Evolutionary conservation across 1,140 invertebrate genomes (phyloP), one percentile per base, ranked within the genome.

Genomic region (Ruditapes philippinarum): DNA sequence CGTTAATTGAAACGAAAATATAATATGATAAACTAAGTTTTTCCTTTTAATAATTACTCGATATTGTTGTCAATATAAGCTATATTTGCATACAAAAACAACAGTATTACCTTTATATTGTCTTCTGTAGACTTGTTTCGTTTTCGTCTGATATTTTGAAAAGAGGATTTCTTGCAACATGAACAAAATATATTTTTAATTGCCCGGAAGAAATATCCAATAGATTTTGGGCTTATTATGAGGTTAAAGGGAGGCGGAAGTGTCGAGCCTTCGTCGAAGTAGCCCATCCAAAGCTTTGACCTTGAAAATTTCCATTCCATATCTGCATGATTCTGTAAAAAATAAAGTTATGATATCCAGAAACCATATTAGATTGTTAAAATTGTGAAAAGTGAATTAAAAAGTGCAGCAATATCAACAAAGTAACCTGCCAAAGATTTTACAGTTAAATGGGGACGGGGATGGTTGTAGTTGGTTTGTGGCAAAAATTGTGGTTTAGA

Each of bases 231-330:
- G 82, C 96, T 97, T 89, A 97, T 95, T 84, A 97, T 95, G 14
- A 97, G 94, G 92, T 97, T 97, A 92, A 97, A 97, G 0, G 97
- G 97, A 9, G 96, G 94, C 0, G 97, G 96, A 7, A 97, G 93
- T 38, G 96, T 97, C 7, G 96, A 97, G 0, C 97, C 96, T 91
- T 97, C 96, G 84, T 97, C 96, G 90, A 97, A 97, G 89, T 97
- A 97, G 33, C 96, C 96, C 96, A 97, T 97, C 97, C 97, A 97
- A 7, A 97, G 93, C 88, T 97, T 97, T 17, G 96, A 96, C 12
- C 96, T 94, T 28, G 96, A 96, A 91, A 97, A 97, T 90, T 97
- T 97, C 97, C 97, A 97, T 92, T 97, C 97, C 91, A 96, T 95
- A 93, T 97, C 97, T 0, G 96, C 96, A 90, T 97, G 96, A 88